Conservation (phyloP, 2,888 invertebrate species). For the Calameuta idolon region DNA sequence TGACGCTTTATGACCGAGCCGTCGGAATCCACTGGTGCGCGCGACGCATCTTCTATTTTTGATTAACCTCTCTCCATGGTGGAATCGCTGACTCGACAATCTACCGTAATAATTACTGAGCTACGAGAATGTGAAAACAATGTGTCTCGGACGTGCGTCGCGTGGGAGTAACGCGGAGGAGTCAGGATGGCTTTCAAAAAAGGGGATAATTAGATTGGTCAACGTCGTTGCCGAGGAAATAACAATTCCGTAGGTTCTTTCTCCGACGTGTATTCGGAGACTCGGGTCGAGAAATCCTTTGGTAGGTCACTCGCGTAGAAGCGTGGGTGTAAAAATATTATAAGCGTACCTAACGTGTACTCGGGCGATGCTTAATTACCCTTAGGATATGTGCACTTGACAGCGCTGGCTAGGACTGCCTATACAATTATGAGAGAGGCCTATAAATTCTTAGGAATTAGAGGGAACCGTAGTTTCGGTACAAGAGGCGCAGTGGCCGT, state of each 20-base stretch:
- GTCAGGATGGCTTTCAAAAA: not conserved
- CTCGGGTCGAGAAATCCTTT: not conserved
- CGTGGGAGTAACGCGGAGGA: not conserved
- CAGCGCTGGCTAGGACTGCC: no score
- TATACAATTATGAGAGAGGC: no score
- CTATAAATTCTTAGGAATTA: not conserved
- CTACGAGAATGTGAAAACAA: not conserved
- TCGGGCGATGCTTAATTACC: not conserved
- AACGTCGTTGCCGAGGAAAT: not conserved
- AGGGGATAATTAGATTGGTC: not conserved
- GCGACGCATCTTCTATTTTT: not conserved
- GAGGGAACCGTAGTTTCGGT: not conserved
- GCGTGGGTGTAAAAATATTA: not conserved
- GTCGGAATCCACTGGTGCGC: not conserved
- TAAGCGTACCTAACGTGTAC: not conserved
- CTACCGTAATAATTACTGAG: not conserved
- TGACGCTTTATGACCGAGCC: not conserved
- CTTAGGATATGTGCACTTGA: not conserved
- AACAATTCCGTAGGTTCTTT: not conserved
- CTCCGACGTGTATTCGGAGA: not conserved
- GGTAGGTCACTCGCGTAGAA: not conserved
- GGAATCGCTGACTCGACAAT: not conserved
- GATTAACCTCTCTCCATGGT: not conserved
- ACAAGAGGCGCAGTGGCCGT: constrained; percentile 29
- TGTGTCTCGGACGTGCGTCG: not conserved